phyloP scores from a whole-genome alignment of 2,797 vertebrate genomes.

The Hydrocynus forskahlii region DNA sequence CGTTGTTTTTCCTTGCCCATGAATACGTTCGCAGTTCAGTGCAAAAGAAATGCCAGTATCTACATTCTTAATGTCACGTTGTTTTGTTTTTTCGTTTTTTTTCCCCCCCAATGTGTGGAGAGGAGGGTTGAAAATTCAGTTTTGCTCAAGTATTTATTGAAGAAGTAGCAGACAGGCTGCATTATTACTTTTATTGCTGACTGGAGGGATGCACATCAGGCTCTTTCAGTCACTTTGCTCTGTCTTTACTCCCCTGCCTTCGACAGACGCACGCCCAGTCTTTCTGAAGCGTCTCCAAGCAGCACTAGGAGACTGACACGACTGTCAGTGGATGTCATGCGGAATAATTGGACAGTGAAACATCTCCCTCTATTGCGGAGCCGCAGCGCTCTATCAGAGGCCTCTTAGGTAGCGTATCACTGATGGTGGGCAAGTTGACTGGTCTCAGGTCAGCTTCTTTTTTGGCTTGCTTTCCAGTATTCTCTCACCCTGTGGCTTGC shows the following conservation, averaged over 20 bases:
- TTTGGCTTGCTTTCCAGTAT: constrained; percentile 2
- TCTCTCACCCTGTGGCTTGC: constrained; percentile 2
- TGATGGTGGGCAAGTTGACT: constrained; percentile 1
- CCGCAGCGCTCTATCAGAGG: not conserved
- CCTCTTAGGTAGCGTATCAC: constrained; percentile 19
- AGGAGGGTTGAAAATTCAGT: not conserved
- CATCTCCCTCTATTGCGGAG: not conserved
- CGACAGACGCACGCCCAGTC: not conserved
- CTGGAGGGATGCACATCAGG: constrained; percentile 1
- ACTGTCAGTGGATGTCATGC: not conserved
- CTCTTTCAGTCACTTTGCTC: constrained; percentile 2
- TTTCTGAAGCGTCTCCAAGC: not conserved
- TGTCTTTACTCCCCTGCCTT: not conserved
- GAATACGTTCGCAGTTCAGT: constrained; percentile 23
- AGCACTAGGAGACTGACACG: not conserved
- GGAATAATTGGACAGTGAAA: constrained; percentile 7
- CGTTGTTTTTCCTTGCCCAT: not conserved
- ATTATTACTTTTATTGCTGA: constrained; percentile 1
- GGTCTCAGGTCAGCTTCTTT: constrained; percentile 17
- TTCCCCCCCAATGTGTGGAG: not conserved
- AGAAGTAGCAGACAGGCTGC: constrained; percentile 17
- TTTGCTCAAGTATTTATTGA: constrained; percentile 46
- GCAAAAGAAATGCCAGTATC: constrained; percentile 34
- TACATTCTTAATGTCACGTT: constrained; percentile 3
- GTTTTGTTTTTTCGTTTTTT: not conserved